Conservation (phyloP, 2,113 vertebrate species). For the Pogona vitticeps region DNA sequence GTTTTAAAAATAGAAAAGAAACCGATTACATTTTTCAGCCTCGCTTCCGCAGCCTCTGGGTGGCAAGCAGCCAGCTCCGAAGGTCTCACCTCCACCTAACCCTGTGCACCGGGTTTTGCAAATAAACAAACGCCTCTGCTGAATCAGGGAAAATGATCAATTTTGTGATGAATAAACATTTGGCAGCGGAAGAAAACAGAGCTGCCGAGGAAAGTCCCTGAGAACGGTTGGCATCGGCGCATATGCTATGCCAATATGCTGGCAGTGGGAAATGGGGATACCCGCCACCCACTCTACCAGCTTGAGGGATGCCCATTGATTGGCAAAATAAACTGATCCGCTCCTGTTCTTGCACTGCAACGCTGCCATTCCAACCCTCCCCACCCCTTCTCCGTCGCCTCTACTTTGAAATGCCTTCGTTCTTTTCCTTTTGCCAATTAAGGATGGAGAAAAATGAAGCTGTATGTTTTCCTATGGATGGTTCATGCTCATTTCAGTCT, state of each 20-base stretch:
- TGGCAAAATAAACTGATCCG: background rate
- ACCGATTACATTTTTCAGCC: background rate
- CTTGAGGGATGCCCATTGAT: background rate
- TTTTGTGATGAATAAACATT: background rate
- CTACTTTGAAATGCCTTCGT: too few relatives aligned
- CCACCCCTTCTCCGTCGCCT: too few relatives aligned
- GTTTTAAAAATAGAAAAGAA: background rate
- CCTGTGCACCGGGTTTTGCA: background rate
- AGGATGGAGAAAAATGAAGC: background rate
- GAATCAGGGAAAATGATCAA: background rate
- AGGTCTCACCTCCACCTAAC: background rate
- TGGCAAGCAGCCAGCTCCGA: background rate
- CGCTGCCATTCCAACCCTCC: too few relatives aligned
- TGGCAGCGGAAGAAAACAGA: conserved; percentile 8
- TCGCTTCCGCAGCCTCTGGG: background rate
- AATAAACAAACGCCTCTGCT: background rate
- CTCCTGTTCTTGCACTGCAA: too few relatives aligned
- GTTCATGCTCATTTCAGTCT: background rate
- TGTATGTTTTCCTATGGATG: background rate
- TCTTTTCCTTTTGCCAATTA: background rate
- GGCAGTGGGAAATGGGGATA: background rate
- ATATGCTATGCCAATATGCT: background rate
- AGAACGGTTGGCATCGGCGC: background rate
- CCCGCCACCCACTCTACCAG: background rate
- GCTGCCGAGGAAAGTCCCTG: background rate